Conservation (phyloP, 30 jellyfish, hydroid and myxozoan genomes). For the Aurelia sp. region DNA sequence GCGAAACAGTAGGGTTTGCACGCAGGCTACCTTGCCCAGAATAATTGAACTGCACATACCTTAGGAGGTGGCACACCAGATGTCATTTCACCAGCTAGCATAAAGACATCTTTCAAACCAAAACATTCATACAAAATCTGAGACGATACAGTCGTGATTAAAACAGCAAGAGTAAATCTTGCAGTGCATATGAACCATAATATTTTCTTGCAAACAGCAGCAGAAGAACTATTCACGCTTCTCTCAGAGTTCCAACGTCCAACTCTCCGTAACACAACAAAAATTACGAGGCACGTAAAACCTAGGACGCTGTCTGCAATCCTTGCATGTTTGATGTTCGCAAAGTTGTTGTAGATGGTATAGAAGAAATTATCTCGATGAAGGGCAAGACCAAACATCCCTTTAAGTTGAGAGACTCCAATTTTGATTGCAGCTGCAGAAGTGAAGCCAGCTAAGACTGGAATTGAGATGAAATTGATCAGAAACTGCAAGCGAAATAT, state of each 20-base stretch:
- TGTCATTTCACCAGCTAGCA: slow-evolving; percentile 73
- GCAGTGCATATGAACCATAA: slow-evolving; percentile 78
- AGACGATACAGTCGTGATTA: slow-evolving; percentile 61
- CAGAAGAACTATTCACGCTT: slow-evolving; percentile 1
- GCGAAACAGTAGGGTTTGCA: too few relatives aligned
- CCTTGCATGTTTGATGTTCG: slow-evolving; percentile 57
- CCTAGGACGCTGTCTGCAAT: slow-evolving; percentile 67
- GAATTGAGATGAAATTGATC: slow-evolving; percentile 71
- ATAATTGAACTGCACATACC: slow-evolving; percentile 27
- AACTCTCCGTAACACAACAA: slow-evolving; percentile 46
- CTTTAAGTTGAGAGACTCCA: slow-evolving; percentile 70
- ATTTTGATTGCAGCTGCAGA: slow-evolving; percentile 83
- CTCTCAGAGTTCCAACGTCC: slow-evolving; percentile 60
- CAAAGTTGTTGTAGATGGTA: slow-evolving; percentile 54
- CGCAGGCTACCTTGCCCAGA: neutral
- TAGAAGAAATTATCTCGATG: slow-evolving; percentile 65
- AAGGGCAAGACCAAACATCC: slow-evolving; percentile 73
- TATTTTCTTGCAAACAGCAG: slow-evolving; percentile 26
- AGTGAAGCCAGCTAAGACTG: slow-evolving; percentile 81
- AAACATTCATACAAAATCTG: slow-evolving; percentile 60
- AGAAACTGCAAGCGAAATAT: slow-evolving; percentile 66
- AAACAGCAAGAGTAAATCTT: slow-evolving; percentile 57
- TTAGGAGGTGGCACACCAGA: slow-evolving; percentile 75
- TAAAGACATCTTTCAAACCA: slow-evolving; percentile 38
- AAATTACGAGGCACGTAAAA: slow-evolving; percentile 55